These are phyloP conservation scores for Drosophila quasianomalipes DNA, from an alignment of 2,888 invertebrate species.

Conservation along the genomic window DNA sequence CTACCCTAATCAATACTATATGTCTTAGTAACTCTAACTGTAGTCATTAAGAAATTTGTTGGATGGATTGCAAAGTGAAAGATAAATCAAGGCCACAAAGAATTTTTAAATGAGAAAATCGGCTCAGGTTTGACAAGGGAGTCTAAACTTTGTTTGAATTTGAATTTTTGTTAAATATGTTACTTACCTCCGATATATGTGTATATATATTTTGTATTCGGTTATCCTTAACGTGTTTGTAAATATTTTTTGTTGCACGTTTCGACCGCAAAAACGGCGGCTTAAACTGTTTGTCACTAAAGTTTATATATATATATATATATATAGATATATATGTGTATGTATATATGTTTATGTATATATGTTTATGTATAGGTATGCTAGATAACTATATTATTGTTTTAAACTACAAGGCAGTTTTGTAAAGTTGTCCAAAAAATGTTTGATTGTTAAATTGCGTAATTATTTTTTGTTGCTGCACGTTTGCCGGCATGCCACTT, in stretches of 20 bases:
- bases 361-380: conserved; percentile 16
- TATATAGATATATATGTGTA: neutral
- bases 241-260: conserved; percentile 47
- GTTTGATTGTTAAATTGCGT: conserved; percentile 40
- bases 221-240: conserved; percentile 45
- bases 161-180: neutral
- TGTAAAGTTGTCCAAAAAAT: conserved; percentile 75
- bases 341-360: conserved; percentile 25
- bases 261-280: conserved; percentile 15
- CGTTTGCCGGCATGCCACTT: conserved; percentile 18
- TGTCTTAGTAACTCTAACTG: neutral
- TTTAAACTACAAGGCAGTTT: conserved; percentile 68
- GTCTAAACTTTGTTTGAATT: neutral
- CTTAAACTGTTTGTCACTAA: conserved; percentile 23
- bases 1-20: neutral
- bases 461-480: conserved; percentile 34
- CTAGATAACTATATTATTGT: conserved; percentile 36
- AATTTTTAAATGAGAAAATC: neutral
- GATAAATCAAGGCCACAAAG: neutral
- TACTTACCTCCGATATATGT: conserved; percentile 44
- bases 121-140: neutral
- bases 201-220: conserved; percentile 11
- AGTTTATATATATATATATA: conserved; percentile 14
- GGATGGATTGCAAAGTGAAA: neutral
- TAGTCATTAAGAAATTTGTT: neutral